These are phyloP conservation scores for Caenorhabditis sp. DNA, from an alignment of 2,888 invertebrate genomes.

Conservation along the genomic window DNA sequence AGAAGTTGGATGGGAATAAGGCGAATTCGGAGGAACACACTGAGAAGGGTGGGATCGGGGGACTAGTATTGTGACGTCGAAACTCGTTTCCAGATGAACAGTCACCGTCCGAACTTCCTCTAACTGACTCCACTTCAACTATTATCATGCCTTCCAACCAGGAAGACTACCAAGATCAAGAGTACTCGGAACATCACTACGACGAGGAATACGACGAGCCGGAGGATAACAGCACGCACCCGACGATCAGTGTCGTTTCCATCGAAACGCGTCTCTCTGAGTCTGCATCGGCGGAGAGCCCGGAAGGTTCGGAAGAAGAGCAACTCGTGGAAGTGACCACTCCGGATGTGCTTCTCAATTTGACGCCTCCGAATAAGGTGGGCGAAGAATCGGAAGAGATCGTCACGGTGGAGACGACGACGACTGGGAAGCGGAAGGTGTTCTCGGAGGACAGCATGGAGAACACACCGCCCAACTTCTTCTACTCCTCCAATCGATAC, in stretches of 20 bases:
- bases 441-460: constrained; percentile 67
- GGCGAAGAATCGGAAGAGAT: background rate
- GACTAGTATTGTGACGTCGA: too few relatives aligned
- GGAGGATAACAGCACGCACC: constrained; percentile 26
- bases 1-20: constrained; percentile 15
- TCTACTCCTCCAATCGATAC: constrained; percentile 56
- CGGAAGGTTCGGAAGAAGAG: background rate
- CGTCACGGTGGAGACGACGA: constrained; percentile 18
- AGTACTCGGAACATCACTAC: constrained; percentile 34
- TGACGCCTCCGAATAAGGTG: constrained; percentile 15
- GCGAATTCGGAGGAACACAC: background rate
- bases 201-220: constrained; percentile 38
- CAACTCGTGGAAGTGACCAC: constrained; percentile 37
- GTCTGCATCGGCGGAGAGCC: background rate
- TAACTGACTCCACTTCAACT: too few relatives aligned
- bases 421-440: constrained; percentile 38
- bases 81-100: too few relatives aligned
- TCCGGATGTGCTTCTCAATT: constrained; percentile 20
- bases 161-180: constrained; percentile 6
- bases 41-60: too few relatives aligned
- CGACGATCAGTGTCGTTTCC: constrained; percentile 50
- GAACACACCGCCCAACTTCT: constrained; percentile 63
- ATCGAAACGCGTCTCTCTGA: constrained; percentile 33
- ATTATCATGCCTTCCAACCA: background rate
- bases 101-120: too few relatives aligned